These are phyloP conservation scores for Chrysomela aeneicollis DNA, from an alignment of 2,888 invertebrate species.

Conservation along the genomic window DNA sequence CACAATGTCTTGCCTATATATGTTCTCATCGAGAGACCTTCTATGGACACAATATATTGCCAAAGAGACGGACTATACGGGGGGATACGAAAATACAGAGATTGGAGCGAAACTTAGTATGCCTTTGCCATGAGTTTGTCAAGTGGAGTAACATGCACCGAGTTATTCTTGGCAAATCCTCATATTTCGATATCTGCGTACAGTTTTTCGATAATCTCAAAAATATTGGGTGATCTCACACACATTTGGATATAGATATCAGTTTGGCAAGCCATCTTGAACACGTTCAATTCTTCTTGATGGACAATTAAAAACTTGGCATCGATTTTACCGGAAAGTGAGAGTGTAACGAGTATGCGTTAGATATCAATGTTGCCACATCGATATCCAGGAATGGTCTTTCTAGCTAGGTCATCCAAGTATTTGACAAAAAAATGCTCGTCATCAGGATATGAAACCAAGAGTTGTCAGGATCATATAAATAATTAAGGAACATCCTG, in stretches of 20 bases:
- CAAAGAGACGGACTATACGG: slow-evolving; percentile 7
- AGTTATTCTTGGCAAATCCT: no score
- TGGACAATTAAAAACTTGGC: slow-evolving; percentile 38
- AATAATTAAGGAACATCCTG: no score
- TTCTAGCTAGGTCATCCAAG: no score
- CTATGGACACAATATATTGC: slow-evolving; percentile 21
- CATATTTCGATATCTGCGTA: background rate
- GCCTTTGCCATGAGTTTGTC: no score
- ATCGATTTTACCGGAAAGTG: slow-evolving; percentile 33
- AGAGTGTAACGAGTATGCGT: slow-evolving; percentile 29
- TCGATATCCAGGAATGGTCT: background rate
- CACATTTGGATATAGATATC: slow-evolving; percentile 15
- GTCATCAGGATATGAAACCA: no score
- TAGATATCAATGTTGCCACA: slow-evolving; percentile 22
- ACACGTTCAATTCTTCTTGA: slow-evolving; percentile 26
- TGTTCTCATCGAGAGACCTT: slow-evolving; percentile 39
- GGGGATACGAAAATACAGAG: background rate
- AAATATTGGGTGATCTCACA: slow-evolving; percentile 27
- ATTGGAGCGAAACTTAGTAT: no score
- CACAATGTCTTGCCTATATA: slow-evolving; percentile 49
- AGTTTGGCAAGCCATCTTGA: slow-evolving; percentile 29
- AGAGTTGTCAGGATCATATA: no score
- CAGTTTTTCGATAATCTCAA: slow-evolving; percentile 11
- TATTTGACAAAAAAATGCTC: no score
- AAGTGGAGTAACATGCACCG: no score